These are phyloP conservation scores for Antheraea pernyi DNA, from an alignment of 1,140 invertebrate genomes.

Conservation along the genomic window DNA sequence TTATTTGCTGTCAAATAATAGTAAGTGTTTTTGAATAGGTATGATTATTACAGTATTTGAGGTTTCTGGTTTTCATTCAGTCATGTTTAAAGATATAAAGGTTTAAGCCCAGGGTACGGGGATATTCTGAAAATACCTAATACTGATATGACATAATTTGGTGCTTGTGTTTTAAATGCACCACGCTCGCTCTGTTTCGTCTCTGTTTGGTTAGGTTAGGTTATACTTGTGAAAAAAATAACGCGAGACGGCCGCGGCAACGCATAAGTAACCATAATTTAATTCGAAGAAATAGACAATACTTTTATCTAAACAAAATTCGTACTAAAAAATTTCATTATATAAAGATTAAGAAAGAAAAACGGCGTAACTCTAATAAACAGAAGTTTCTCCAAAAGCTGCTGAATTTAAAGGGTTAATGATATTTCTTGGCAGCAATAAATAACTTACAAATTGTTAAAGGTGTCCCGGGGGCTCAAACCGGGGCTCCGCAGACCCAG, in stretches of 20 bases:
- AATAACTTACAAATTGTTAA: conserved; percentile 76
- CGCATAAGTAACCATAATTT: not conserved
- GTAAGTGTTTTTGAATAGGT: too few species aligned
- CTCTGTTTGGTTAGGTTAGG: too few species aligned
- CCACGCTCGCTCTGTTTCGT: too few species aligned
- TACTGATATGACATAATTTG: too few species aligned
- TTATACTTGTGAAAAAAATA: too few species aligned
- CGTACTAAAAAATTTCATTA: not conserved
- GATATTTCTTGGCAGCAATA: conserved; percentile 70
- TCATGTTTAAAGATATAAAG: too few species aligned
- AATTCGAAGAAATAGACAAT: not conserved
- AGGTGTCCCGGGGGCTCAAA: conserved; percentile 65
- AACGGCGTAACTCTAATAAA: not conserved
- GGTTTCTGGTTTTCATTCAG: too few species aligned
- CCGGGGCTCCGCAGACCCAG: conserved; percentile 46
- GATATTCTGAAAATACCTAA: too few species aligned
- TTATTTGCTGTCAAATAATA: not conserved
- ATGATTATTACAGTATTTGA: too few species aligned
- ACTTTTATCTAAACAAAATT: not conserved
- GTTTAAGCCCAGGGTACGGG: too few species aligned
- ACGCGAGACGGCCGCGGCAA: too few species aligned
- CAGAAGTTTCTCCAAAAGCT: conserved; percentile 26
- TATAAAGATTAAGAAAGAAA: not conserved
- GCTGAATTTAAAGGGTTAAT: conserved; percentile 69
- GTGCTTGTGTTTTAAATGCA: too few species aligned